Evolutionary conservation across 2,888 invertebrate species (phyloP).

Genomic region (Agonopterix subpropinquella): DNA sequence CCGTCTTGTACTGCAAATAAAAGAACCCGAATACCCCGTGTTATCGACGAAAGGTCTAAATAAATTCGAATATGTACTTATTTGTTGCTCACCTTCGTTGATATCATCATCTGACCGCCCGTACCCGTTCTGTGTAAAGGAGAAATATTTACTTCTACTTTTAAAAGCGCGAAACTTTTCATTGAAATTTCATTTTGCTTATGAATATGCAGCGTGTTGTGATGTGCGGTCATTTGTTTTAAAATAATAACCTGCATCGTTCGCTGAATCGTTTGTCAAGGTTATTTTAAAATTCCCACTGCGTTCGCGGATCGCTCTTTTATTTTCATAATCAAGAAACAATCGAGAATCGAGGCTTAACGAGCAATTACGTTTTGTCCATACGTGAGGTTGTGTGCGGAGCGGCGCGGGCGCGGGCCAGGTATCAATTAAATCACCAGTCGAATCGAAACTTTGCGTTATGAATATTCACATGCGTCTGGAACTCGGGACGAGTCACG

Average conservation of each 20-base stretch:
- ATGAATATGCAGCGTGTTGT: slow-evolving; percentile 19
- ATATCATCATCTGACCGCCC: slow-evolving; percentile 47
- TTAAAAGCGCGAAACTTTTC: slow-evolving; percentile 15
- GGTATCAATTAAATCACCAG: slow-evolving; percentile 62
- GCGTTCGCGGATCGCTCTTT: slow-evolving; percentile 34
- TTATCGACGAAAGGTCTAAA: slow-evolving; percentile 66
- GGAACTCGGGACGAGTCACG: slow-evolving; percentile 25
- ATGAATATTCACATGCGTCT: slow-evolving; percentile 62
- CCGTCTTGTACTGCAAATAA: slow-evolving; percentile 63
- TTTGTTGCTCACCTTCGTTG: slow-evolving; percentile 50
- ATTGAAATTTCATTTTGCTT: slow-evolving; percentile 12
- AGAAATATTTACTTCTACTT: slow-evolving; percentile 15
- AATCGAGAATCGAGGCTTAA: slow-evolving; percentile 63
- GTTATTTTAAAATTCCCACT: slow-evolving; percentile 37
- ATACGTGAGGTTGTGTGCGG: slow-evolving; percentile 43
- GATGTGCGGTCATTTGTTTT: slow-evolving; percentile 20
- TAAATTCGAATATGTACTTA: slow-evolving; percentile 64
- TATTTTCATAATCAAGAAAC: slow-evolving; percentile 66
- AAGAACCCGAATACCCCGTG: slow-evolving; percentile 51
- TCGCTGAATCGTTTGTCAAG: slow-evolving; percentile 33
- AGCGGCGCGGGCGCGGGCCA: slow-evolving; percentile 10
- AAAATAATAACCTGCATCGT: slow-evolving; percentile 25
- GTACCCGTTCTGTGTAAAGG: slow-evolving; percentile 8
- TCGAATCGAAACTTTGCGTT: slow-evolving; percentile 41
- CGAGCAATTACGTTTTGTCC: slow-evolving; percentile 68